These are phyloP conservation scores for Drosophila mimica DNA, from an alignment of 2,888 invertebrate genomes.

Conservation along the genomic window DNA sequence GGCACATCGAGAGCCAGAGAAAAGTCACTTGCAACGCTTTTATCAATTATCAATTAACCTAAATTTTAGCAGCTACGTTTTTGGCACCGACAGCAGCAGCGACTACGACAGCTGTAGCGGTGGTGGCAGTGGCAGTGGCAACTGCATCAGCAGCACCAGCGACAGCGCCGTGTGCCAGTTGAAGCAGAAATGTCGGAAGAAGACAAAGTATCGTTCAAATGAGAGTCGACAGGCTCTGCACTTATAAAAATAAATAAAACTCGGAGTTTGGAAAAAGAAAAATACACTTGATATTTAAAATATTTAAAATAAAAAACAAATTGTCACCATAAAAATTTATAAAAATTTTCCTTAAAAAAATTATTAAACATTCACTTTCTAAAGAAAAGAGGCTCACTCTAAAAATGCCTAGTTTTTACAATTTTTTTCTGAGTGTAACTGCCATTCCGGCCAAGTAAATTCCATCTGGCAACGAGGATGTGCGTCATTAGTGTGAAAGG, in stretches of 20 bases:
- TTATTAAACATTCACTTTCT: not conserved
- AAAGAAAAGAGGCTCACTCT: not conserved
- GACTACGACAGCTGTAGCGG: constrained; percentile 6
- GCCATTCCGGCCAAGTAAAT: not conserved
- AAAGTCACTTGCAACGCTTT: constrained; percentile 53
- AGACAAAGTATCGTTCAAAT: constrained; percentile 72
- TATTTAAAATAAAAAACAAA: not conserved
- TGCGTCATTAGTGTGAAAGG: constrained; percentile 70
- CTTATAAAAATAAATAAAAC: not conserved
- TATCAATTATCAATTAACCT: constrained; percentile 81
- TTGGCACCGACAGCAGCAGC: constrained; percentile 67
- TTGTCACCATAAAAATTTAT: not conserved
- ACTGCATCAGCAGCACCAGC: constrained; percentile 12
- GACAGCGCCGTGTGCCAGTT: constrained; percentile 55
- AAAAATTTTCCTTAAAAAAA: not conserved
- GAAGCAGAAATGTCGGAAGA: constrained; percentile 68
- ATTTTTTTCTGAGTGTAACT: constrained; percentile 16
- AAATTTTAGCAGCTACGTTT: constrained; percentile 75
- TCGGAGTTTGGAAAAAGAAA: not conserved
- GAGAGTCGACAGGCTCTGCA: constrained; percentile 60
- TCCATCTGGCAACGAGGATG: not conserved
- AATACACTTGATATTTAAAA: not conserved
- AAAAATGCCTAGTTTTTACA: not conserved
- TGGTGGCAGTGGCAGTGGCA: constrained; percentile 3
- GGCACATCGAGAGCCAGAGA: constrained; percentile 4